phyloP scores from a whole-genome alignment of 2,888 invertebrate genomes.

The Empis stercorea region DNA sequence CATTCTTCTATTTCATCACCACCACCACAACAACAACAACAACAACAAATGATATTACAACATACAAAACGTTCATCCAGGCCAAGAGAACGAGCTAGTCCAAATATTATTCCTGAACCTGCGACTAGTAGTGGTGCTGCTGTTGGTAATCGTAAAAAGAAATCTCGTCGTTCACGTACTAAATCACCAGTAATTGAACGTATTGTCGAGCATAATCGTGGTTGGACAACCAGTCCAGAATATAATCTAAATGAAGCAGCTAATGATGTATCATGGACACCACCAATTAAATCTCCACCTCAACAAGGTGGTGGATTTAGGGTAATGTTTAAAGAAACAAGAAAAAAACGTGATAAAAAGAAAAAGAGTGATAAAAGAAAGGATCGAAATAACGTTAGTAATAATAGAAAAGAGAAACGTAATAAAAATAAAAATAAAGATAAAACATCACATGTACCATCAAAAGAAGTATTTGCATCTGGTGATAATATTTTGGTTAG shows the following conservation, averaged over 20 bases:
- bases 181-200: constrained; percentile 22
- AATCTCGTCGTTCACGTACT: constrained; percentile 12
- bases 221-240: constrained; percentile 47
- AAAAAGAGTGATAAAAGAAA: constrained; percentile 31
- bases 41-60: constrained; percentile 15
- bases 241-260: constrained; percentile 31
- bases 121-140: too few relatives aligned
- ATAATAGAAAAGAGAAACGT: constrained; percentile 29
- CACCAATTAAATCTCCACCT: constrained; percentile 38
- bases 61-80: neutral
- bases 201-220: constrained; percentile 18
- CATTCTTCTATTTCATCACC: neutral
- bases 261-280: constrained; percentile 45
- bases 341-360: constrained; percentile 27
- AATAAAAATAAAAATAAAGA: constrained; percentile 34
- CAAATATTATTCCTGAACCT: constrained; percentile 20
- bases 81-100: neutral
- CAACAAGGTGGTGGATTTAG: constrained; percentile 12
- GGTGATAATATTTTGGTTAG: constrained; percentile 88
- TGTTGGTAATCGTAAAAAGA: constrained; percentile 12
- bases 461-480: constrained; percentile 84
- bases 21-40: constrained; percentile 15
- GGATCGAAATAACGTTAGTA: constrained; percentile 28
- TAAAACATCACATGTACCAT: constrained; percentile 43
- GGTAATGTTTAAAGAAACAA: constrained; percentile 24